Evolutionary conservation across 2,113 vertebrate genomes (phyloP).

Genomic region (Nipponia nippon): DNA sequence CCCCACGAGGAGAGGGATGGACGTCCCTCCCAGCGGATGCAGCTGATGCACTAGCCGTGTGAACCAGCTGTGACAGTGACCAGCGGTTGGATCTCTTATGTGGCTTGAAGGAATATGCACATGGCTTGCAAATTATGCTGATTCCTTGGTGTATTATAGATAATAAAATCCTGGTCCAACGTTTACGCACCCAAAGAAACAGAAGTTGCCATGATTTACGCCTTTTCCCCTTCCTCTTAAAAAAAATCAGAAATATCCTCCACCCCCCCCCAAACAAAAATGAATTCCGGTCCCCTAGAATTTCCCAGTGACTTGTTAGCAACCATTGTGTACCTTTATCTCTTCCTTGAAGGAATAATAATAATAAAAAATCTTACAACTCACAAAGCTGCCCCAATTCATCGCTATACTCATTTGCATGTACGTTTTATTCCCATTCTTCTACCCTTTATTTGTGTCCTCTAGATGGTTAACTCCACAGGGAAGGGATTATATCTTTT

Average conservation of each 20-base stretch:
- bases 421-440: slow-evolving; percentile 20
- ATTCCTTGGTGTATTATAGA: background rate
- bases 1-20: rapidly evolving
- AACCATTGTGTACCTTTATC: background rate
- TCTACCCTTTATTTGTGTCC: slow-evolving; percentile 1
- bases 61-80: background rate
- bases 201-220: background rate
- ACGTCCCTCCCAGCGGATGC: background rate
- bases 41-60: rapidly evolving
- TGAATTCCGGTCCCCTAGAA: background rate
- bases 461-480: slow-evolving; percentile 26
- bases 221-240: background rate
- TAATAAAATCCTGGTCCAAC: background rate
- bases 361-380: background rate
- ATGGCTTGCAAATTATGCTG: background rate
- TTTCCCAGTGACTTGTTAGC: background rate
- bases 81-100: background rate
- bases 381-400: background rate
- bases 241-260: background rate
- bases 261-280: background rate
- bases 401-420: background rate
- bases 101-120: background rate
- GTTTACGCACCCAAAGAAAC: background rate
- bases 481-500: slow-evolving; percentile 39
- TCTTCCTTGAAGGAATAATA: background rate